phyloP scores from a whole-genome alignment of 2,113 vertebrate species.

The Irena cyanogastra region DNA sequence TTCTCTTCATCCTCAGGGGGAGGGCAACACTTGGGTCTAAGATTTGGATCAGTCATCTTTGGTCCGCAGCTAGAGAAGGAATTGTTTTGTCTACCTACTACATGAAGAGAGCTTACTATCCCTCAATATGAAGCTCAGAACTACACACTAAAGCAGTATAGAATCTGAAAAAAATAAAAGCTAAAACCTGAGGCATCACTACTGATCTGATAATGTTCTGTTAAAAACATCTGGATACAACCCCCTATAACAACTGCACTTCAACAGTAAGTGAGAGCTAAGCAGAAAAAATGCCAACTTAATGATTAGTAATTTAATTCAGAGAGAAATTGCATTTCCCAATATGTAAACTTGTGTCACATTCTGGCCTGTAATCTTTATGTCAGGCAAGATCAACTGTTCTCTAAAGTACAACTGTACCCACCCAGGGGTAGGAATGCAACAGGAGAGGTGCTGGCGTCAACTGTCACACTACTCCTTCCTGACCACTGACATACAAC shows the following conservation, averaged over 20 bases:
- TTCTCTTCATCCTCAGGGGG: too few relatives aligned
- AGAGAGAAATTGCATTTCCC: not conserved
- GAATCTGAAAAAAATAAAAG: not conserved
- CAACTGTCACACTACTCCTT: not conserved
- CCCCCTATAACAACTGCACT: not conserved
- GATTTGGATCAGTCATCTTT: not conserved
- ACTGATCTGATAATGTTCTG: rapidly evolving
- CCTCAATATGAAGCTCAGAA: not conserved
- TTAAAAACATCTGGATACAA: not conserved
- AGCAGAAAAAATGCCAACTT: not conserved
- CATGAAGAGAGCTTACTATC: not conserved
- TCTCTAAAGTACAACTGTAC: not conserved
- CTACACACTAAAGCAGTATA: not conserved
- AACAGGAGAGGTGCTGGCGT: not conserved
- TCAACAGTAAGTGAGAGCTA: not conserved
- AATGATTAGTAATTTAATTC: not conserved
- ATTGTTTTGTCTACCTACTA: not conserved
- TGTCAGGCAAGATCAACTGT: not conserved
- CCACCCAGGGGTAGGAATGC: not conserved
- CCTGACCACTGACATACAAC: not conserved
- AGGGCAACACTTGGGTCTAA: not conserved
- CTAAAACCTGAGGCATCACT: not conserved
- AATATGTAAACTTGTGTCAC: not conserved
- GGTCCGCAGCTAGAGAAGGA: not conserved
- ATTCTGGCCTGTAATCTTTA: not conserved